Conservation (phyloP, 1,140 invertebrate species). For the Cydia pomonella region DNA sequence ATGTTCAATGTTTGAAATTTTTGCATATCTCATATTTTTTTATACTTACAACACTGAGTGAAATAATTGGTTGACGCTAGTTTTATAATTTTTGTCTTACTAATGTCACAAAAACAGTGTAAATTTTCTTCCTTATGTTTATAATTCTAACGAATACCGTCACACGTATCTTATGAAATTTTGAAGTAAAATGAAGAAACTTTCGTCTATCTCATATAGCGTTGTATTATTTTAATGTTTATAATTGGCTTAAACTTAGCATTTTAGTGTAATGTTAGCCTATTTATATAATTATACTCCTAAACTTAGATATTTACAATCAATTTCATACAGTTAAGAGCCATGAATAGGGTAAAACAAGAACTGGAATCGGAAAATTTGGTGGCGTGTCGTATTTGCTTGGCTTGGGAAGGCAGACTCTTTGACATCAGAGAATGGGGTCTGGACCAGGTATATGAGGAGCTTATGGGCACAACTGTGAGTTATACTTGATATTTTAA, state of each 20-base stretch:
- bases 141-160: not conserved
- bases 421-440: constrained; percentile 26
- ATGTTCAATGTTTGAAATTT: too few relatives aligned
- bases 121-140: not conserved
- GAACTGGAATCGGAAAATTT: not conserved
- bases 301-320: not conserved
- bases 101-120: not conserved
- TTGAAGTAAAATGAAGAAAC: not conserved
- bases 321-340: not conserved
- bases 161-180: not conserved
- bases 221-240: constrained; percentile 17
- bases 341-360: not conserved
- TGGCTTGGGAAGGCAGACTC: not conserved
- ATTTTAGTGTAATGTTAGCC: not conserved
- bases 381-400: constrained; percentile 13
- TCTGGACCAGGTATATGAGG: not conserved
- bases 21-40: too few relatives aligned
- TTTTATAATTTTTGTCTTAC: not conserved
- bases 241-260: constrained; percentile 4
- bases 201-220: not conserved
- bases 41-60: not conserved
- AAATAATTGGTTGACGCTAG: not conserved
- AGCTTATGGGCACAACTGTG: constrained; percentile 6
- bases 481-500: not conserved
- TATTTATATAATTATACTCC: constrained; percentile 1